These are phyloP conservation scores for Psammodynastes pulverulentus DNA, from an alignment of 2,113 vertebrate species.

Conservation along the genomic window DNA sequence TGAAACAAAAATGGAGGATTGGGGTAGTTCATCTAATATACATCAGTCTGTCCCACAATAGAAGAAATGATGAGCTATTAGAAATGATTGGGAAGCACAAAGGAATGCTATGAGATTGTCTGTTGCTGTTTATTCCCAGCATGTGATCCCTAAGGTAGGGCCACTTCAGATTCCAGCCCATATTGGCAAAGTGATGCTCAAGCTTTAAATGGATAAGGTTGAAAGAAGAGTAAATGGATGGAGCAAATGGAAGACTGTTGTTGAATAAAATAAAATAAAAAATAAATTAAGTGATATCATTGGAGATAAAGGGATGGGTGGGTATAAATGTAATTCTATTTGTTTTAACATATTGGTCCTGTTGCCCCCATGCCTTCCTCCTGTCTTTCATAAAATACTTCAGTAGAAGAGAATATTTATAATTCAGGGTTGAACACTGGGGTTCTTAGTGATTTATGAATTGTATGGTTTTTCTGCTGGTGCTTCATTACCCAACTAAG, in stretches of 20 bases:
- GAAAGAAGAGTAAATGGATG: neutral
- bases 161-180: neutral
- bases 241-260: neutral
- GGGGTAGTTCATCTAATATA: neutral
- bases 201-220: neutral
- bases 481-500: neutral
- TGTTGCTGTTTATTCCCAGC: neutral
- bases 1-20: neutral
- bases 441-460: neutral
- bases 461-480: neutral
- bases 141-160: neutral
- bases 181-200: neutral
- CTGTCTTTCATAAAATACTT: neutral
- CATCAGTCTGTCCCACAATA: neutral
- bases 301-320: neutral
- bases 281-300: neutral
- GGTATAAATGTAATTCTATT: neutral
- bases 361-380: neutral
- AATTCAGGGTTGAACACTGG: neutral
- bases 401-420: too few relatives aligned
- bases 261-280: neutral
- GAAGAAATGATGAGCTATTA: neutral
- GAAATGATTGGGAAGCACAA: neutral
- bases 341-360: neutral
- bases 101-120: neutral